A percentile compares a stretch with the other conserved stretches of the same genome.
phyloP scores from a whole-genome alignment of 2,113 vertebrate species.

The Tichodroma muraria region DNA sequence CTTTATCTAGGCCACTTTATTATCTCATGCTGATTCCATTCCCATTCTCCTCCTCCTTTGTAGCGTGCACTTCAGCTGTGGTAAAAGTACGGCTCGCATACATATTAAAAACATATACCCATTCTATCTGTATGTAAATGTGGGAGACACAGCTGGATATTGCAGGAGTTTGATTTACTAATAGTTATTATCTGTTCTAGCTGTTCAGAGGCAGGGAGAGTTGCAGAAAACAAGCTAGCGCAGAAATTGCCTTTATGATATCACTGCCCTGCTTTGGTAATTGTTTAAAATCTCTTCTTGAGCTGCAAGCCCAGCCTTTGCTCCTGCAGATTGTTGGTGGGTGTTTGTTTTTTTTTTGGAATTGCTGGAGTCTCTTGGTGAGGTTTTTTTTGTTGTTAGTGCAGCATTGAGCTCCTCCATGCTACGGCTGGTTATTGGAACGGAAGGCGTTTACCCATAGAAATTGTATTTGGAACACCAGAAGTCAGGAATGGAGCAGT shows the following conservation, averaged over 20 bases:
- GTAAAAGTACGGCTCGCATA: slow-evolving; percentile 78
- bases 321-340: not conserved
- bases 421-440: not conserved
- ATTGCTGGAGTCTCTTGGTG: not conserved
- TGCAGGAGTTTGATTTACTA: slow-evolving; percentile 97
- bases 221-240: slow-evolving; percentile 81
- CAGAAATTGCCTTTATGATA: slow-evolving; percentile 91
- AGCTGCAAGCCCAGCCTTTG: slow-evolving; percentile 39
- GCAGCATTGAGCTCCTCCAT: not conserved
- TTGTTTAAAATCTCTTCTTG: slow-evolving; percentile 72
- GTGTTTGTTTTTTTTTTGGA: not conserved
- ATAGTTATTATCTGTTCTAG: slow-evolving; percentile 99
- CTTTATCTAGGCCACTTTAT: slow-evolving; percentile 87
- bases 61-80: slow-evolving; percentile 68
- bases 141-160: slow-evolving; percentile 93
- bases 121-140: slow-evolving; percentile 99
- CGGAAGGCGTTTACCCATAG: not conserved
- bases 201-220: slow-evolving; percentile 84
- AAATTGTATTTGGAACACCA: not conserved
- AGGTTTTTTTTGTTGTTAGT: not conserved
- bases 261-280: slow-evolving; percentile 69
- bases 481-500: not conserved
- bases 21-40: slow-evolving; percentile 80
- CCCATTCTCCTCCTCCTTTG: slow-evolving; percentile 76
- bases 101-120: slow-evolving; percentile 97